Evolutionary conservation across 1,140 invertebrate species (phyloP).

Genomic region (Caerostris extrusa): DNA sequence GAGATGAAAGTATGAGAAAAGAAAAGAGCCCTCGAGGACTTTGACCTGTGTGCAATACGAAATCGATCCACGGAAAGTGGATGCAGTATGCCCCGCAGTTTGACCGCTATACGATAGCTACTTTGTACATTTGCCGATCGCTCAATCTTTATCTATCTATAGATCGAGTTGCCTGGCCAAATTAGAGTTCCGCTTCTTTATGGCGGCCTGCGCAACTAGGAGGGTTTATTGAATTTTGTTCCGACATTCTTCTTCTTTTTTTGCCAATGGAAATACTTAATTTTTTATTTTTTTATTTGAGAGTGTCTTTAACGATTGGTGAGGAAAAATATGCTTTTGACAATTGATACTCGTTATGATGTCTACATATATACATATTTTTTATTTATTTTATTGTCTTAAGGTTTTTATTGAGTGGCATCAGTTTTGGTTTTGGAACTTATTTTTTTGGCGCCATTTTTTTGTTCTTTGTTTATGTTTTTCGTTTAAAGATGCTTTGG

Average conservation of each 20-base stretch:
- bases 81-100: not conserved
- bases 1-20: not conserved
- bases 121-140: not conserved
- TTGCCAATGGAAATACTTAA: no score
- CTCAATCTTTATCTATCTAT: constrained; percentile 51
- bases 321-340: no score
- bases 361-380: no score
- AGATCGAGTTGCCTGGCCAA: not conserved
- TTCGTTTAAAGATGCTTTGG: no score
- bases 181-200: constrained; percentile 25
- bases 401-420: no score
- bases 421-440: no score
- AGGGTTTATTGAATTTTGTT: constrained; percentile 42
- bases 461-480: no score
- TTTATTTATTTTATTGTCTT: no score
- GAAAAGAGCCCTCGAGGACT: constrained; percentile 16
- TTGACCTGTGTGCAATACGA: constrained; percentile 56
- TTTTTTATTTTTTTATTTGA: no score
- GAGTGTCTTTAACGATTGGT: no score
- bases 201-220: not conserved
- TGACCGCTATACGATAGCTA: constrained; percentile 46
- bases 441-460: no score
- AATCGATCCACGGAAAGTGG: constrained; percentile 41
- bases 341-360: no score
- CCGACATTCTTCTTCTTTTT: not conserved